These are phyloP conservation scores for Pachyseris speciosa DNA, from an alignment of 64 coral and sea anemone genomes.

Conservation along the genomic window DNA sequence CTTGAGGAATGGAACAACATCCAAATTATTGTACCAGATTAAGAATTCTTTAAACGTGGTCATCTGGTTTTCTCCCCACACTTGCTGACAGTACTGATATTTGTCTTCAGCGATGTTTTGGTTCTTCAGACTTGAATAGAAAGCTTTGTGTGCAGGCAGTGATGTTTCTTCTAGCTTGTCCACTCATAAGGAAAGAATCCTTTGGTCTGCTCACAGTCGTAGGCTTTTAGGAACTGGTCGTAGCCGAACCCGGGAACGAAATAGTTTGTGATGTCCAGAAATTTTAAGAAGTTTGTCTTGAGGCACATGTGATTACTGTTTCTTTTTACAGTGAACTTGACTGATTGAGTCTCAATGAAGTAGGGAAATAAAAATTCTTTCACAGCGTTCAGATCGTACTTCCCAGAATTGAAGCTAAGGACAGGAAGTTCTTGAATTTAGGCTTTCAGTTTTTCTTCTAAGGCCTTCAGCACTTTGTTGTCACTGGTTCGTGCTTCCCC, in stretches of 20 bases:
- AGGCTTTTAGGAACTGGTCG: constrained; percentile 35
- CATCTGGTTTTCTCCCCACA: constrained; percentile 2
- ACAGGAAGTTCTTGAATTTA: constrained; percentile 41
- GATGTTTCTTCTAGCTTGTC: constrained; percentile 16
- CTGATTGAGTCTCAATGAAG: neutral
- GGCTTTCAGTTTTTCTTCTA: constrained; percentile 4
- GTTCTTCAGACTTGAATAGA: too few relatives aligned
- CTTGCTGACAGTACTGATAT: too few relatives aligned
- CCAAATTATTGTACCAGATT: constrained; percentile 33
- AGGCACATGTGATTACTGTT: neutral
- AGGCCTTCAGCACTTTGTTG: too few relatives aligned
- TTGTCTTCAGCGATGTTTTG: too few relatives aligned
- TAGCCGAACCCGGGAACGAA: constrained; percentile 47
- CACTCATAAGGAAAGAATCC: neutral
- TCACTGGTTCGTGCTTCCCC: neutral
- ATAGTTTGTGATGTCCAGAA: constrained; percentile 49
- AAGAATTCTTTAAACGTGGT: constrained; percentile 34
- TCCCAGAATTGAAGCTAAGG: constrained; percentile 43
- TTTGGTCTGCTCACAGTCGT: neutral
- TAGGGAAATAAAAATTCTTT: neutral
- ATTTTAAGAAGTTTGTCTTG: neutral
- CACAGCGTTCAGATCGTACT: constrained; percentile 11
- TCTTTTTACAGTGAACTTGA: constrained; percentile 8
- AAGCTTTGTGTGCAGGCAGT: constrained; percentile 1
- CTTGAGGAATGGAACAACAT: constrained; percentile 1